Percentiles rank a stretch among this genome's conserved stretches.
phyloP scores from a whole-genome alignment of 2,888 invertebrate genomes.

The Coenonympha arcania region DNA sequence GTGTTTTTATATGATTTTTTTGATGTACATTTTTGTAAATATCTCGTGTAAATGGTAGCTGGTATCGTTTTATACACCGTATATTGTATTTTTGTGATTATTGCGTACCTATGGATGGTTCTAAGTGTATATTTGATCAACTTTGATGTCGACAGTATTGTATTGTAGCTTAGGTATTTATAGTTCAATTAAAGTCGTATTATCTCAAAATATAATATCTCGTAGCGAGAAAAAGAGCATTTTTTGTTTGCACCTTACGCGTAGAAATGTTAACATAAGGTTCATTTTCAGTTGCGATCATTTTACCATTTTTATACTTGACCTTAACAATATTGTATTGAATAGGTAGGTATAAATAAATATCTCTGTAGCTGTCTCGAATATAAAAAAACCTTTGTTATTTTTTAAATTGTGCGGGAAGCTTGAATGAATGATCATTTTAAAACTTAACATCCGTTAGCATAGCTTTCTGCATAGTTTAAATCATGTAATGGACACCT shows the following conservation, averaged over 20 bases:
- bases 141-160: constrained; percentile 49
- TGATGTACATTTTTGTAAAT: constrained; percentile 58
- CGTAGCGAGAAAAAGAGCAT: neutral
- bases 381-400: constrained; percentile 14
- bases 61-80: constrained; percentile 40
- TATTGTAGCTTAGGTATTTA: constrained; percentile 54
- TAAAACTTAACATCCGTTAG: neutral
- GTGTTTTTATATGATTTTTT: constrained; percentile 32
- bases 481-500: constrained; percentile 21
- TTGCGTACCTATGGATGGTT: constrained; percentile 31
- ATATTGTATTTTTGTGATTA: constrained; percentile 53
- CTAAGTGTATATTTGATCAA: constrained; percentile 43
- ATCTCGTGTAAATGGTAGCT: constrained; percentile 36
- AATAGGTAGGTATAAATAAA: neutral
- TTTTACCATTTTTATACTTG: constrained; percentile 3
- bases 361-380: constrained; percentile 13
- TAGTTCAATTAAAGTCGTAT: constrained; percentile 29
- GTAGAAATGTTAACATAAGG: neutral
- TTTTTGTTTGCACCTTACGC: neutral
- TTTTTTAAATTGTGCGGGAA: constrained; percentile 21
- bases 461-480: constrained; percentile 22
- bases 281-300: neutral
- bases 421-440: constrained; percentile 10
- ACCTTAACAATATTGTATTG: neutral
- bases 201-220: neutral